These are phyloP conservation scores for Corbicula japonica DNA, from an alignment of 2,888 invertebrate genomes.

Conservation along the genomic window DNA sequence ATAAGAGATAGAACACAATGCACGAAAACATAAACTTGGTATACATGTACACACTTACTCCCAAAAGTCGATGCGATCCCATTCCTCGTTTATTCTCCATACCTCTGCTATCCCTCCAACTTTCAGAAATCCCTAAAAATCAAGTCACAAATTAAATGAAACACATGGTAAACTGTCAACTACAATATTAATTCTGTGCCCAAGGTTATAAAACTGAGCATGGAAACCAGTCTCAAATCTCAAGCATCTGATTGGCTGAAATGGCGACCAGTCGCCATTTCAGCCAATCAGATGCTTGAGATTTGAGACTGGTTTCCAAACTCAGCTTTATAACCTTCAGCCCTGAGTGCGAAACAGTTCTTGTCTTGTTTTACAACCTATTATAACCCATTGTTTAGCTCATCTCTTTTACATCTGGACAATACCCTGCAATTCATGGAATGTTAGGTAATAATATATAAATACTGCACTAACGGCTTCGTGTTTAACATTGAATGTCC, in stretches of 20 bases:
- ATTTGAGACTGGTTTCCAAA: no score
- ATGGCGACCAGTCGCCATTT: background rate
- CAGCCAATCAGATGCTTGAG: no score
- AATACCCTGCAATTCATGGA: no score
- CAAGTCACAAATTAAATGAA: no score
- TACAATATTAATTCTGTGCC: background rate
- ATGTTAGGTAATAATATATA: no score
- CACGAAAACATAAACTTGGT: background rate
- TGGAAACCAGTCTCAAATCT: background rate
- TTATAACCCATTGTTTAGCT: no score
- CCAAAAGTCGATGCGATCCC: conserved; percentile 74
- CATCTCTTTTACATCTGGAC: no score
- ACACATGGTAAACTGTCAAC: background rate
- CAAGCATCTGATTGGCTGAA: background rate
- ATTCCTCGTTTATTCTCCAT: conserved; percentile 74
- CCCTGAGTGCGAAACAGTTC: no score
- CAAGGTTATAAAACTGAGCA: background rate
- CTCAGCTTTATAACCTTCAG: no score
- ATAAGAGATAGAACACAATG: no score
- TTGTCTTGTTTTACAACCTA: no score
- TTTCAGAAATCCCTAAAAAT: conserved; percentile 63
- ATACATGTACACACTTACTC: conserved; percentile 62
- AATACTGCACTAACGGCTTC: no score
- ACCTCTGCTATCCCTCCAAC: conserved; percentile 73
- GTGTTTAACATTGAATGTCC: background rate